Base-by-base conservation (phyloP, 2,797 vertebrate species). In the Pygocentrus nattereri region DNA sequence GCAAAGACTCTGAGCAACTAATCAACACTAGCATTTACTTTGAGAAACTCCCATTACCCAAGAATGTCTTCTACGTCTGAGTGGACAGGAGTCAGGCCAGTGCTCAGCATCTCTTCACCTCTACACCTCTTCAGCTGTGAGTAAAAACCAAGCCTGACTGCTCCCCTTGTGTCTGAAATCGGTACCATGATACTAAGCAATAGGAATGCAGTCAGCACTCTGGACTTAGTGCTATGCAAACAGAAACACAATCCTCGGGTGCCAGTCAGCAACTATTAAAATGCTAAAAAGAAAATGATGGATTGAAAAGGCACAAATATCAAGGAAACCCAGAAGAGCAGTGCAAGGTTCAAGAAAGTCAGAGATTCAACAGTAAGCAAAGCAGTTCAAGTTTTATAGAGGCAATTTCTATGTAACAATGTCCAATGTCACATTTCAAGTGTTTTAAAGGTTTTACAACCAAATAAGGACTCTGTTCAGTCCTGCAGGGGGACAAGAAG, bases 171-270 rank as follows among this genome's bases (percentile, higher is more conserved):
- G 61, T 61, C 38, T 12, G 30, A 69, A 77, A 31, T 44, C 71
- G 72, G 49, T 78, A 75, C 41, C 30, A 79, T 78, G 76, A 78
- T 68, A 52, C 10, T 62, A 18, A 65, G 65, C 58, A 62, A 83
- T 86, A 83, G 34, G 80, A 82, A 69, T 81, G 47, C 65, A 23
- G 47, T 82, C 85, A 88, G 81, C 79, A 78, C 76, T 80, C 74
- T 44, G 64, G 70, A 79, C 74, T 84, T 78, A 79, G 41, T 80
- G 77, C 77, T 50, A 80, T 68, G 82, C 58, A 82, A 74, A 56
- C 52, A 73, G 44, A 85, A 82, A 62, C 67, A 56, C 70, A 81
- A 76, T n/a, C 81, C 78, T 41, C 74, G 50, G 44, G 21, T 76
- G 76, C 68, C 31, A 34, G 69, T 79, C 70, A 76, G 78, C 76